Percentiles rank a stretch among this genome's conserved stretches.
phyloP scores from a whole-genome alignment of 1,140 invertebrate species.

The Meloidogyne hapla region DNA sequence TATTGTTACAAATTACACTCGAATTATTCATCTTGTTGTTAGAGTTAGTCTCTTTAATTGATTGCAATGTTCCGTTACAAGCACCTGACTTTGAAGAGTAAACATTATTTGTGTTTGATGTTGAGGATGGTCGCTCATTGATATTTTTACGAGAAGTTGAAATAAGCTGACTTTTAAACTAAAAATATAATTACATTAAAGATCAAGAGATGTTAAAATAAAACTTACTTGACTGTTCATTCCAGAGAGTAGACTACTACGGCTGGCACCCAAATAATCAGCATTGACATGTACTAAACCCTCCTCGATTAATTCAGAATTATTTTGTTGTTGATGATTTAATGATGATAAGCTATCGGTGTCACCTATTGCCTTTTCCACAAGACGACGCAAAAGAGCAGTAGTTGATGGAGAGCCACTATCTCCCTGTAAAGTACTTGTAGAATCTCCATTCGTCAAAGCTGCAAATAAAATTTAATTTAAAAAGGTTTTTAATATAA shows the following conservation, averaged over 20 bases:
- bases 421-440: constrained; percentile 32
- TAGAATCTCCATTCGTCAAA: constrained; percentile 28
- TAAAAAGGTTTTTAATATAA: background rate
- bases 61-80: background rate
- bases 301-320: background rate
- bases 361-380: constrained; percentile 28
- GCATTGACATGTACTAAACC: background rate
- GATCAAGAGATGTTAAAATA: background rate
- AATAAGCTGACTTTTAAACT: background rate
- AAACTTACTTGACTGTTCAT: background rate
- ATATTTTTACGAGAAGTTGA: background rate
- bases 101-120: background rate
- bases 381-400: constrained; percentile 25
- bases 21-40: background rate
- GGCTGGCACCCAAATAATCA: background rate
- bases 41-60: background rate
- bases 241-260: background rate
- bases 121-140: background rate
- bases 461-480: background rate
- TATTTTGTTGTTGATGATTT: constrained; percentile 7
- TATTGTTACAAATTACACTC: background rate
- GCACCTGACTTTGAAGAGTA: background rate
- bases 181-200: background rate
- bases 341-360: background rate
- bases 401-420: constrained; percentile 25